phyloP scores from a whole-genome alignment of 2,888 invertebrate genomes.

The Biston stratarius region DNA sequence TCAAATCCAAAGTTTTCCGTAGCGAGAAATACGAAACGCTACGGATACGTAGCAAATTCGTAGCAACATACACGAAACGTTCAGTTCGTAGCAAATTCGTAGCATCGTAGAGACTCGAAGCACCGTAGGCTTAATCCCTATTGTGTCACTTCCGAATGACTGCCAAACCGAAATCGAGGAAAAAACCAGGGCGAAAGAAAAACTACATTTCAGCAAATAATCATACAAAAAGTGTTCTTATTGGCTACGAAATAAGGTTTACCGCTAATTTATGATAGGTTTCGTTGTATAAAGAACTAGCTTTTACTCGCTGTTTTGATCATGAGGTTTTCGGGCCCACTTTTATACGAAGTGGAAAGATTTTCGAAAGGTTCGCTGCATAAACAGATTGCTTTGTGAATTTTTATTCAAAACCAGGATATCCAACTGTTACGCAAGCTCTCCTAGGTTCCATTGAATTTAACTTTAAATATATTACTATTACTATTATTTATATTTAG shows the following conservation, averaged over 20 bases:
- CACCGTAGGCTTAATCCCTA: constrained; percentile 41
- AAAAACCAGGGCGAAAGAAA: constrained; percentile 44
- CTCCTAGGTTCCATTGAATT: no score
- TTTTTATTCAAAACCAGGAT: neutral
- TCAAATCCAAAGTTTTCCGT: neutral
- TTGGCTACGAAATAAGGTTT: constrained; percentile 30
- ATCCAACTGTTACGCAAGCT: no score
- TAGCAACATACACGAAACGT: constrained; percentile 20
- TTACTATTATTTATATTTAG: no score
- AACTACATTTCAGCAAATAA: constrained; percentile 37
- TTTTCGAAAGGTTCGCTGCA: constrained; percentile 12
- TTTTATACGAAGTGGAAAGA: constrained; percentile 13
- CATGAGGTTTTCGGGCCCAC: constrained; percentile 24
- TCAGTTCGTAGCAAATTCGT: constrained; percentile 33
- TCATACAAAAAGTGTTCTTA: constrained; percentile 22
- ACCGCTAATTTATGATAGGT: constrained; percentile 23
- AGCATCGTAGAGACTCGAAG: constrained; percentile 38
- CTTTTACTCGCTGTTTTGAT: constrained; percentile 39
- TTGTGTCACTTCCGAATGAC: constrained; percentile 46
- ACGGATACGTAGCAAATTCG: constrained; percentile 3
- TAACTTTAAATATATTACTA: no score
- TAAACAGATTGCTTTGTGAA: constrained; percentile 12
- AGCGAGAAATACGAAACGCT: neutral
- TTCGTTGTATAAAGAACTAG: constrained; percentile 30
- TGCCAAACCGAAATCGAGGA: constrained; percentile 44